Conservation (phyloP, 2,888 invertebrate species). For the Argyresthia goedartella region DNA sequence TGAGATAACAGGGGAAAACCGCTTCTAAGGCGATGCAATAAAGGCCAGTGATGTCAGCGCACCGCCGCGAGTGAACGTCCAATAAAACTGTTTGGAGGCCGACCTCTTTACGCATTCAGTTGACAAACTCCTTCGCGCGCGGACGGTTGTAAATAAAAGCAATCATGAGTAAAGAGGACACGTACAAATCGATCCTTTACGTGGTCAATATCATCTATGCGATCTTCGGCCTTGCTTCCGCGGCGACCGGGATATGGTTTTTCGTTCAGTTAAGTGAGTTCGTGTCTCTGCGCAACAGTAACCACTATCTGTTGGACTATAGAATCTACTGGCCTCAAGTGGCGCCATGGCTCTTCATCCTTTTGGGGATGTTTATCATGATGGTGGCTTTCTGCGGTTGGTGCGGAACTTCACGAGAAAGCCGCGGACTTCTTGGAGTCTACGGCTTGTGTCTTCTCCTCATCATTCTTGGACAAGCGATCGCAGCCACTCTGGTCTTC, state of each 20-base stretch:
- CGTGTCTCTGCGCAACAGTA: conserved; percentile 50
- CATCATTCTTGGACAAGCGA: conserved; percentile 44
- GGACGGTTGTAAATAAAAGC: neutral
- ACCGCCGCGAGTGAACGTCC: too few relatives aligned
- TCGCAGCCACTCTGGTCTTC: conserved; percentile 52
- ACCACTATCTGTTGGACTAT: conserved; percentile 60
- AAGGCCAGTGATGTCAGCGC: too few relatives aligned
- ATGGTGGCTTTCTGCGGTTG: conserved; percentile 56
- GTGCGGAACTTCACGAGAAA: conserved; percentile 52
- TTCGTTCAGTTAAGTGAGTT: conserved; percentile 59
- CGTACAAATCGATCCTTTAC: conserved; percentile 51
- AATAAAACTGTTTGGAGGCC: too few relatives aligned
- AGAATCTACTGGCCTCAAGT: conserved; percentile 62
- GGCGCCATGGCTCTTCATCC: conserved; percentile 61
- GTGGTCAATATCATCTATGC: conserved; percentile 55
- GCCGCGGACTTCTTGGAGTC: conserved; percentile 49
- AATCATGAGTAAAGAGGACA: conserved; percentile 54
- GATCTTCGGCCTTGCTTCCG: conserved; percentile 52
- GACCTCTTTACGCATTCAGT: conserved; percentile 5
- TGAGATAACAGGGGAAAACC: too few relatives aligned
- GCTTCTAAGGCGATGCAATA: too few relatives aligned
- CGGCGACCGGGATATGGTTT: conserved; percentile 61
- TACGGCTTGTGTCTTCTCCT: conserved; percentile 47
- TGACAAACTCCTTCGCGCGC: neutral
- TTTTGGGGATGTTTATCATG: conserved; percentile 50